Conservation (phyloP, 2,888 invertebrate species). For the Sepioteuthis lessoniana region DNA sequence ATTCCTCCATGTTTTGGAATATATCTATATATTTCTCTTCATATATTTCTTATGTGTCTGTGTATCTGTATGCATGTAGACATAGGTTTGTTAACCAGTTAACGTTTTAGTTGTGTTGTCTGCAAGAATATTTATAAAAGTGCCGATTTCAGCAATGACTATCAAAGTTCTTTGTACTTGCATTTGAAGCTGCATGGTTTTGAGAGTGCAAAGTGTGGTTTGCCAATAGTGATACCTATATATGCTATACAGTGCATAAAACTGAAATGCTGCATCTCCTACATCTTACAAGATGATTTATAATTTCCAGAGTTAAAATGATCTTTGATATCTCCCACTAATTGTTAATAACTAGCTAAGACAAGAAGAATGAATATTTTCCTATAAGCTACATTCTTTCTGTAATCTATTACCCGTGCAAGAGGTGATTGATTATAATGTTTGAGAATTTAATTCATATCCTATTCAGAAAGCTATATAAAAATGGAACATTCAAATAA, state of each 20-base stretch:
- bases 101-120: not conserved
- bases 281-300: not conserved
- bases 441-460: too few species aligned
- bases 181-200: too few species aligned
- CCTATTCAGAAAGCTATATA: too few species aligned
- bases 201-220: not conserved
- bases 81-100: not conserved
- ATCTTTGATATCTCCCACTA: not conserved
- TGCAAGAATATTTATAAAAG: too few species aligned
- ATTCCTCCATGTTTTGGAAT: not conserved
- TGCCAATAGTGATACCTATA: not conserved
- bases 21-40: not conserved
- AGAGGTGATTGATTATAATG: too few species aligned
- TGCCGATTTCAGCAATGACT: too few species aligned
- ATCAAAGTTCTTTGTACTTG: too few species aligned
- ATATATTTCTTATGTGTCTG: not conserved
- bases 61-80: not conserved
- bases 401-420: too few species aligned
- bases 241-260: too few species aligned
- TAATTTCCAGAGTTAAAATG: not conserved
- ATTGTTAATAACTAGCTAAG: not conserved
- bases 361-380: not conserved
- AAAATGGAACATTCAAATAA: too few species aligned
- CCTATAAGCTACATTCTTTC: too few species aligned
- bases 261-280: too few species aligned